phyloP scores from a whole-genome alignment of 2,888 invertebrate genomes.

The Ectemnius continuus region DNA sequence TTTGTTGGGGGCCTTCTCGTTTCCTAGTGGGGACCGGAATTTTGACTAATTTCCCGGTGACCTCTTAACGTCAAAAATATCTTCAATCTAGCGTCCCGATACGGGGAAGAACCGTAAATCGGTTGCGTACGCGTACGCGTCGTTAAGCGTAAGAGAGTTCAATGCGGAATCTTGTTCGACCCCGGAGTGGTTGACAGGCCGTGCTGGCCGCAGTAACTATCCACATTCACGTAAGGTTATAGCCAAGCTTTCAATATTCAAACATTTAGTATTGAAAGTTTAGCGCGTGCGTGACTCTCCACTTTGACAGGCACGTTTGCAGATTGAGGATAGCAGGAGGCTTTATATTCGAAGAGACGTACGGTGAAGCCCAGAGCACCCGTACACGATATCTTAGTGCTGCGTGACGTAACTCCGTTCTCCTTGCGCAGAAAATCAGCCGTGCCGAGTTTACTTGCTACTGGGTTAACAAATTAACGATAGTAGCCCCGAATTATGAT shows the following conservation, averaged over 20 bases:
- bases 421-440: constrained; percentile 42
- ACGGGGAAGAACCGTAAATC: constrained; percentile 16
- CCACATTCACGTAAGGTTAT: constrained; percentile 65
- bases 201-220: constrained; percentile 43
- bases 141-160: constrained; percentile 22
- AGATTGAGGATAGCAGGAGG: constrained; percentile 44
- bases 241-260: constrained; percentile 32
- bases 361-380: constrained; percentile 44
- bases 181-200: constrained; percentile 37
- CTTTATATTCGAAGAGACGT: constrained; percentile 48
- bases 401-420: constrained; percentile 62
- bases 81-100: constrained; percentile 36
- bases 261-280: constrained; percentile 36
- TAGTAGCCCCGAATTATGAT: constrained; percentile 48
- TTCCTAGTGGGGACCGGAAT: constrained; percentile 92
- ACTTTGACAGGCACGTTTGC: constrained; percentile 43
- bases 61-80: constrained; percentile 54
- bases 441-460: constrained; percentile 34
- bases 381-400: constrained; percentile 53
- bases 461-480: constrained; percentile 38
- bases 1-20: constrained; percentile 88
- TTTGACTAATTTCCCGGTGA: constrained; percentile 81
- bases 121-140: constrained; percentile 4
- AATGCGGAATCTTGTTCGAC: constrained; percentile 36
- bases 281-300: constrained; percentile 53